Base-by-base conservation (phyloP, 2,113 vertebrate genomes). In the Phrynocephalus versicolor region DNA sequence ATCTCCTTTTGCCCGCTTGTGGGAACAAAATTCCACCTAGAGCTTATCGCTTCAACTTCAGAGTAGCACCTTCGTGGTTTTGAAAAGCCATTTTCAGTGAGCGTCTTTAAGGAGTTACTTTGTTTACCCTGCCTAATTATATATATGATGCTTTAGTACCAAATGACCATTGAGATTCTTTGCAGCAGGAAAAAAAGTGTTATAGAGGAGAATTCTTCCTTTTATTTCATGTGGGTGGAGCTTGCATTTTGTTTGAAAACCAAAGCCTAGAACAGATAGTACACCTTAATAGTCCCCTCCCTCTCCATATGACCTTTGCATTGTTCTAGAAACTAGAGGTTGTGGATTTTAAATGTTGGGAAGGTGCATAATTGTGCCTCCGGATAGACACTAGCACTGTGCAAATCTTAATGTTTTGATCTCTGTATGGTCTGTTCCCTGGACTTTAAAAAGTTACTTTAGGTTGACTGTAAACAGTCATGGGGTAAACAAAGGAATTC, bases 401-500 rank as follows among this genome's bases (percentile, higher is more conserved):
- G 13, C 55, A 55, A 62, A 77, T 0, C 35, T 84, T 3, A 70
- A 60, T 90, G 77, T 30, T 70, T 62, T 77, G 3, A 35, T 89
- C 67, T 64, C 76, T 85, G n/a, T 84, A 85, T 70, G 35, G n/a
- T n/a, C n/a, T n/a, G n/a, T n/a, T n/a, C n/a, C n/a, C n/a, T n/a
- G n/a, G n/a, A 57, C 84, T 85, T 12, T 82, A n/a, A 45, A 2
- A 45, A 1, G 58, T 84, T 23, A 75, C 78, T 65, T 55, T 77
- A 84, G 77, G 23, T 82, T 84, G 8, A 88, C 70, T 81, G 65
- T 74, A 84, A 88, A 84, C n/a, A 92, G 70, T 37, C 33, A 70
- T 82, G 57, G 67, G 89, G 70, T 78, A 91, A 89, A 69, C 55
- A 88, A 55, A 88, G 51, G 72, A 82, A 35, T 83, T 91, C 81